phyloP scores from a whole-genome alignment of 2,888 invertebrate species.

The Campoplex capitator region DNA sequence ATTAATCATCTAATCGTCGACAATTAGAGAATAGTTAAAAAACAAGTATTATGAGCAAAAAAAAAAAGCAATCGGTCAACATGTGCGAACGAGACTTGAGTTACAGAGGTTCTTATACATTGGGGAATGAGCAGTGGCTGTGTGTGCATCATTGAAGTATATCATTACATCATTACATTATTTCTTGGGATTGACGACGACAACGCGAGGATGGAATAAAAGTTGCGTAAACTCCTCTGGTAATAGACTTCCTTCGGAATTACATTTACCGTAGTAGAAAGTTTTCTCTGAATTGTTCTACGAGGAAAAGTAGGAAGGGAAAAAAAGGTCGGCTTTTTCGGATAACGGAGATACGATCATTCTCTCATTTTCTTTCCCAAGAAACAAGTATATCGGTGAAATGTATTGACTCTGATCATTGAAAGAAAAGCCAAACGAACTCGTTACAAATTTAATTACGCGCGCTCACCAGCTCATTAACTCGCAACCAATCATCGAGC shows the following conservation, averaged over 20 bases:
- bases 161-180: neutral
- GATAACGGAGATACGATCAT: neutral
- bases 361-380: neutral
- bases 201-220: neutral
- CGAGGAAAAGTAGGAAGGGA: neutral
- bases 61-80: neutral
- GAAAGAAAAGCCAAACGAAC: neutral
- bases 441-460: constrained; percentile 37
- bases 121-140: neutral
- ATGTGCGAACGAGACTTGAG: neutral
- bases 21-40: neutral
- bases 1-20: constrained; percentile 1
- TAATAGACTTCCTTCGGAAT: neutral
- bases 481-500: constrained; percentile 41
- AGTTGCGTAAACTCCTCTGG: neutral
- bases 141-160: neutral
- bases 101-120: neutral
- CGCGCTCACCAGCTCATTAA: neutral
- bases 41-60: neutral
- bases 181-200: neutral
- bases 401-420: constrained; percentile 32
- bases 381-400: neutral
- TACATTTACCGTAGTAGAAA: neutral
- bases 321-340: neutral
- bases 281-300: neutral